These are phyloP conservation scores for Formica selysi DNA, from an alignment of 1,140 invertebrate species.

Conservation along the genomic window DNA sequence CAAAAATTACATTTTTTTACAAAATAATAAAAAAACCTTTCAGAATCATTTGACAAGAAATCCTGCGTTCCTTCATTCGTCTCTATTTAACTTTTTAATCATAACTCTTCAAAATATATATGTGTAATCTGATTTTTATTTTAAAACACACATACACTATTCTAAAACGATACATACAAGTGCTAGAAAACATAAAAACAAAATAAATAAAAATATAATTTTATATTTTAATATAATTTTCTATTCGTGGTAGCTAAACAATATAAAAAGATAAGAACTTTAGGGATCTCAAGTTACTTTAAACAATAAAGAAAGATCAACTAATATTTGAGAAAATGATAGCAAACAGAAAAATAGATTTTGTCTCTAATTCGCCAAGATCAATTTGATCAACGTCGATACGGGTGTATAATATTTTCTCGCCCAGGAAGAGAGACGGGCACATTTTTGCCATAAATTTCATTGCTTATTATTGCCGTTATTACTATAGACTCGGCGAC, in stretches of 20 bases:
- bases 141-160: neutral
- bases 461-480: constrained; percentile 11
- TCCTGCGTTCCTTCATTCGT: neutral
- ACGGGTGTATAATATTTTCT: neutral
- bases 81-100: neutral
- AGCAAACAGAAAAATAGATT: neutral
- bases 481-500: neutral
- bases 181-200: neutral
- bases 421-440: neutral
- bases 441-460: constrained; percentile 11
- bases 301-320: neutral
- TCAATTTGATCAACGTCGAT: neutral
- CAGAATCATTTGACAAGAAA: neutral
- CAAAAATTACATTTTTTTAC: constrained; percentile 3
- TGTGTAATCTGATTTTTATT: neutral
- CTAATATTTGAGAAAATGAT: neutral
- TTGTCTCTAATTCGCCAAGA: neutral
- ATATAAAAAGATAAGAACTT: neutral
- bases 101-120: neutral
- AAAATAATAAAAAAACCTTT: neutral
- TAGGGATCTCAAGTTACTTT: neutral
- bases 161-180: neutral
- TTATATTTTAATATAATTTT: too few species aligned
- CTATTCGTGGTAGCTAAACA: neutral
- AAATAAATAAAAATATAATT: neutral